Evolutionary conservation across 2,797 vertebrate species (phyloP).

Genomic region (Aulostomus chinensis): DNA sequence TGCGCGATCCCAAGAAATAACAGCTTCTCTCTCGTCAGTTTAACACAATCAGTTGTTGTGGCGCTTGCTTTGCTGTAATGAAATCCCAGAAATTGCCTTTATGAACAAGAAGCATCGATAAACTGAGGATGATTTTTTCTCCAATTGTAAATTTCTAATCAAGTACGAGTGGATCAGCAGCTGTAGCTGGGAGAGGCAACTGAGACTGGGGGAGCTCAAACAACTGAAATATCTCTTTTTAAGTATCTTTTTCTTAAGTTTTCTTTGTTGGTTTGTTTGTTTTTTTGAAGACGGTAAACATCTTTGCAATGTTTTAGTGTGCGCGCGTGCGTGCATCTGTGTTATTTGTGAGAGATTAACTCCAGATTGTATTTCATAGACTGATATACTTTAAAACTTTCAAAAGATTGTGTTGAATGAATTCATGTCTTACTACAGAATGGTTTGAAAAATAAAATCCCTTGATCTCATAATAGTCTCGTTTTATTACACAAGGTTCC

Average conservation of each 20-base stretch:
- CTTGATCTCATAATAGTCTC: conserved; percentile 69
- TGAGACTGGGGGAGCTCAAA: conserved; percentile 50
- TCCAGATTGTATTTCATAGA: conserved; percentile 79
- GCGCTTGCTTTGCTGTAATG: conserved; percentile 34
- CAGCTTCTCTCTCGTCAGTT: conserved; percentile 38
- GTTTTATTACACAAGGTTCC: conserved; percentile 10
- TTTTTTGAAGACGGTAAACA: conserved; percentile 42
- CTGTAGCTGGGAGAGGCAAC: conserved; percentile 52
- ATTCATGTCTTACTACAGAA: conserved; percentile 82
- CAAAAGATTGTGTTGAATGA: conserved; percentile 81
- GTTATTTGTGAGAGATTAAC: conserved; percentile 74
- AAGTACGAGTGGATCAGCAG: conserved; percentile 39
- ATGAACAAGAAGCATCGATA: conserved; percentile 17
- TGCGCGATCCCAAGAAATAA: conserved; percentile 25
- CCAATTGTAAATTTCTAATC: conserved; percentile 20
- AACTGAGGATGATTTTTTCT: conserved; percentile 22
- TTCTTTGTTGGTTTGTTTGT: no score
- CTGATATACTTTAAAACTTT: conserved; percentile 77
- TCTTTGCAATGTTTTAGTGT: conserved; percentile 69
- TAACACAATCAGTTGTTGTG: conserved; percentile 40
- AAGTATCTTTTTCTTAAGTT: conserved; percentile 44
- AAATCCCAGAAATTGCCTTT: conserved; percentile 56
- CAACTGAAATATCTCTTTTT: conserved; percentile 60
- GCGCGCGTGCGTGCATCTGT: conserved; percentile 57
- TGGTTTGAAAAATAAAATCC: conserved; percentile 82